Base-by-base conservation (phyloP, 2,797 vertebrate species). In the Microctenopoma stevenorrisi region DNA sequence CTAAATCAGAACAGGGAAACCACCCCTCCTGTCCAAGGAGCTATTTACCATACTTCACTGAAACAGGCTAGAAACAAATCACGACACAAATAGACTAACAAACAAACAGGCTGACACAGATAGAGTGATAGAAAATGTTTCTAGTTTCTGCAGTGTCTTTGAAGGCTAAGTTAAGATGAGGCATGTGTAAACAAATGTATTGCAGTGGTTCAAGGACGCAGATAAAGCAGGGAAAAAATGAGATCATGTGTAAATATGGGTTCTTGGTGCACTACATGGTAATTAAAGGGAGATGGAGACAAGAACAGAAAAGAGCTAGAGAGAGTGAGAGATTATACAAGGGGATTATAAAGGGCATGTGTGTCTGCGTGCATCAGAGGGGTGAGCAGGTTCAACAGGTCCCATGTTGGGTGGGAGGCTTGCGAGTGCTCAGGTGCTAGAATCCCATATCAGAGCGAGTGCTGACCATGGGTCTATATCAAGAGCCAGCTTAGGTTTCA, bases 331-430 rank as follows among this genome's bases (percentile, higher is more conserved):
- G 74, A 73, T 78, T 66, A 82, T 67, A 64, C 30, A 50, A 70
- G 63, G 75, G 62, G 76, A 76, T 84, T 64, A 76, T 44, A 35
- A 52, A 56, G 40, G 48, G 54, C 68, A 52, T 66, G 37, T 75
- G 53, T 75, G 74, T 67, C 55, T 87, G 79, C 53, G 51, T 79
- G 76, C 74, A 75, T 78, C 77, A 66, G 62, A 30, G 57, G 83
- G 87, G 94, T 92, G 91, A 94, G 68, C 78, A 78, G 87, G 94
- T 94, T 95, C 93, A 94, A 59, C 81, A 76, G 83, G 90, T 91
- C 89, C 91, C 83, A 82, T 89, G 87, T 87, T 86, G 81, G 86
- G 79, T 62, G 43, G 83, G 81, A 85, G 84, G 81, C 86, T 79
- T 52, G 70, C 13, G 76, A 84, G 87, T 85, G 79, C 82, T 83